Evolutionary conservation across 2,888 invertebrate species (phyloP), one percentile per base, ranked within the genome.

Genomic region (Epinotia bilunana): DNA sequence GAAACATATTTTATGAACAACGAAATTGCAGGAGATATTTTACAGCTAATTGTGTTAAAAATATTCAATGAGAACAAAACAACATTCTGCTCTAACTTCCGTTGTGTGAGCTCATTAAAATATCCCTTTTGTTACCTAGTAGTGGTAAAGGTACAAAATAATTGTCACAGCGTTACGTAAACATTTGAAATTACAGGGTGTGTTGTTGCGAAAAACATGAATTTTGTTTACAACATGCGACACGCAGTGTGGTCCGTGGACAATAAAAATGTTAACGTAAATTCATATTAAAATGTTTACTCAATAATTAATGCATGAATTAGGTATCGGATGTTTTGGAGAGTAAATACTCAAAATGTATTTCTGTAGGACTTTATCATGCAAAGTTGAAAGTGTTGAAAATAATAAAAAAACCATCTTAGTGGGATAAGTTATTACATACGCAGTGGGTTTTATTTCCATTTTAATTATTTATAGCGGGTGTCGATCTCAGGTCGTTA

Each of bases 371-470:
- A n/a, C n/a, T n/a, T n/a, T n/a, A n/a, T n/a, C n/a, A n/a, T 13
- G n/a, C 7, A 43, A 23, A 49, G 43, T 46, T 13, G 23, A 55
- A 58, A 69, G 39, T 39, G 43, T 33, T 13, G 23, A 43, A 43
- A 58, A 64, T 55, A 65, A 7, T 58, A 74, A 28, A 60, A 64
- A 4, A 39, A 53, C 39, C 53, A 65, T 39, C 46, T 53, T 23
- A 33, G 33, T 58, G 23, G 49, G 64, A 74, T 70, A 74, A 64
- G 53, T 63, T 64, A 64, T 39, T 57, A 70, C n/a, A n/a, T n/a
- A n/a, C n/a, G 39, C 57, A 53, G 20, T 63, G 33, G 57, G 63
- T 58, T 28, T 58, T 39, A 28, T 65, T 53, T 39, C 18, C 43
- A 65, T 55, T 67, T 46, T 61, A 62, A 72, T 67, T 61, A 75